Evolutionary conservation across 2,888 invertebrate genomes (phyloP).

Genomic region (Brachyopa scutellaris): DNA sequence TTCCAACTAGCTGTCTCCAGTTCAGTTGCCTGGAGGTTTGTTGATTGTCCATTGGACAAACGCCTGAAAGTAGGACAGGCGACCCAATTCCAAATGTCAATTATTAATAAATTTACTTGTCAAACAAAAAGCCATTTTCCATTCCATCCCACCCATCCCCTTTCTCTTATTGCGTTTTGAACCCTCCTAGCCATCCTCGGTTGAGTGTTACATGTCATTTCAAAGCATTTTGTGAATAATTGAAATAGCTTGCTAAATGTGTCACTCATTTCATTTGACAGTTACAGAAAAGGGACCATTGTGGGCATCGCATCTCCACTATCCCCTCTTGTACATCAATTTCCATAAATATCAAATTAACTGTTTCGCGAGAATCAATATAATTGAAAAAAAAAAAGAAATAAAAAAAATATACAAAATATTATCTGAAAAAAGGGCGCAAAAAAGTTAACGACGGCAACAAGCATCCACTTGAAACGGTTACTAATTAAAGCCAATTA

Average conservation of each 20-base stretch:
- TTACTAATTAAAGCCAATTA: constrained; percentile 35
- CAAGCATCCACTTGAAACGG: constrained; percentile 5
- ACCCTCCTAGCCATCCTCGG: too few relatives aligned
- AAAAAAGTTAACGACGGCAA: neutral
- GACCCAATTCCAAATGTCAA: too few relatives aligned
- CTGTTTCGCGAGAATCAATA: neutral
- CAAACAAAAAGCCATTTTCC: neutral
- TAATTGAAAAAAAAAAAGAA: neutral
- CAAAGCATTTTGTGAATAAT: constrained; percentile 16
- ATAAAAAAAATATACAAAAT: neutral
- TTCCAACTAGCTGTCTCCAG: too few relatives aligned
- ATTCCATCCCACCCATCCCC: too few relatives aligned
- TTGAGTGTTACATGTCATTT: constrained; percentile 3
- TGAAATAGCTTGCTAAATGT: constrained; percentile 8
- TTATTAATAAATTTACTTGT: neutral
- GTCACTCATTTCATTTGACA: constrained; percentile 32
- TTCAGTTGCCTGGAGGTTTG: too few relatives aligned
- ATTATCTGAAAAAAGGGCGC: neutral
- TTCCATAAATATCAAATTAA: constrained; percentile 20
- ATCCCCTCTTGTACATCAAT: neutral
- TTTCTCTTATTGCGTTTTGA: too few relatives aligned
- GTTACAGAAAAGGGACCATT: constrained; percentile 20
- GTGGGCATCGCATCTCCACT: neutral
- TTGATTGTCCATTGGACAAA: too few relatives aligned
- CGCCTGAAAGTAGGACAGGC: too few relatives aligned